phyloP scores from a whole-genome alignment of 1,140 invertebrate genomes.

The Aphelenchoides avenae region DNA sequence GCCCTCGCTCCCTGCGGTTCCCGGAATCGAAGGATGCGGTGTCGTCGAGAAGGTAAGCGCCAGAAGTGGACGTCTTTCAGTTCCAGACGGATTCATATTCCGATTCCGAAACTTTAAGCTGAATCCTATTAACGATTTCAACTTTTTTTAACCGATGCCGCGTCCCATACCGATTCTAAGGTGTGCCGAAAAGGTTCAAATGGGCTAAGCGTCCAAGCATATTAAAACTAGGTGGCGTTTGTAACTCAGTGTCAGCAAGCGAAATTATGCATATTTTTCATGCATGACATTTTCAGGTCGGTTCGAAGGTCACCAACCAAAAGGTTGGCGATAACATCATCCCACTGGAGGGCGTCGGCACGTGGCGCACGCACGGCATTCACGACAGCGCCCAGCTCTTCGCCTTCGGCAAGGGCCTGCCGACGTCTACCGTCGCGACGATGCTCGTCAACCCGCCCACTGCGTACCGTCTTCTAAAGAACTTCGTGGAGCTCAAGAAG shows the following conservation, averaged over 20 bases:
- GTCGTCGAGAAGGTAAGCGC: slow-evolving; percentile 28
- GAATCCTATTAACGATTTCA: too few species aligned
- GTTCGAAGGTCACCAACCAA: slow-evolving; percentile 31
- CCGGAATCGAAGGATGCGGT: slow-evolving; percentile 58
- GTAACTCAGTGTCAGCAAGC: too few species aligned
- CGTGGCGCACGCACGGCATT: slow-evolving; percentile 45
- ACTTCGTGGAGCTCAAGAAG: slow-evolving; percentile 74
- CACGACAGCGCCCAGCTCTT: slow-evolving; percentile 35
- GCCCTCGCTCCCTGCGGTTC: slow-evolving; percentile 52
- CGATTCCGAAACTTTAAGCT: too few species aligned
- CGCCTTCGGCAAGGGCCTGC: slow-evolving; percentile 20
- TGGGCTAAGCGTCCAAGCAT: too few species aligned
- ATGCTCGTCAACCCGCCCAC: slow-evolving; percentile 87
- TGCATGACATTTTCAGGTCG: slow-evolving; percentile 35
- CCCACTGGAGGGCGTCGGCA: slow-evolving; percentile 48
- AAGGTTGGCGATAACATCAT: slow-evolving; percentile 50
- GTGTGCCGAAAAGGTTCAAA: too few species aligned
- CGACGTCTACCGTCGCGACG: slow-evolving; percentile 71
- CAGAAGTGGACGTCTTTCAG: too few species aligned
- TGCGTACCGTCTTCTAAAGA: slow-evolving; percentile 81
- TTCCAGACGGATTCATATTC: too few species aligned
- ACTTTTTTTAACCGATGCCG: too few species aligned
- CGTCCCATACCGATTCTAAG: too few species aligned
- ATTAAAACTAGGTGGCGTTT: too few species aligned
- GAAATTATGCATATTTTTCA: too few species aligned